These are phyloP conservation scores for Dolichallabes microphthalmus DNA, from an alignment of 2,113 vertebrate genomes.

Conservation along the genomic window DNA sequence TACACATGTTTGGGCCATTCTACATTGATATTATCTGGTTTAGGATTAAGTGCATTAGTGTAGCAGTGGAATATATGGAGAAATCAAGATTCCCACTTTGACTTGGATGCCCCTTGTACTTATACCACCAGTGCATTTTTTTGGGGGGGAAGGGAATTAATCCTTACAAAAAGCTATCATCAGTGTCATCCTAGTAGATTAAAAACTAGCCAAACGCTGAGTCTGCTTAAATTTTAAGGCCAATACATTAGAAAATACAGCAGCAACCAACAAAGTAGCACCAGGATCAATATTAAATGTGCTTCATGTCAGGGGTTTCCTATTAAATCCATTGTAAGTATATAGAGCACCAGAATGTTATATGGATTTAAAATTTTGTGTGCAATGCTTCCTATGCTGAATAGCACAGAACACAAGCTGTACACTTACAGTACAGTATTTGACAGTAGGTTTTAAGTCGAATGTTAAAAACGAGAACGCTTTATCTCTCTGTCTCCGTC, in stretches of 20 bases:
- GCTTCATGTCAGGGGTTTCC: background rate
- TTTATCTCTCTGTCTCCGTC: constrained; percentile 18
- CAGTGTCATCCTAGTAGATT: background rate
- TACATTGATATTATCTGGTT: too few species aligned
- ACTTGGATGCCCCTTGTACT: too few species aligned
- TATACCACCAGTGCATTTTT: too few species aligned
- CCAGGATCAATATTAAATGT: constrained; percentile 1
- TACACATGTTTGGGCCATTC: too few species aligned
- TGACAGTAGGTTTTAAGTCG: background rate
- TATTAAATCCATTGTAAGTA: background rate
- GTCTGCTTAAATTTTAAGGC: background rate
- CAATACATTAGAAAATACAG: background rate
- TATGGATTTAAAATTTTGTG: background rate
- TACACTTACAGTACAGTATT: background rate
- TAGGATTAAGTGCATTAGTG: too few species aligned
- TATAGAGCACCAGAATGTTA: background rate
- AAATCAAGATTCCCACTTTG: too few species aligned
- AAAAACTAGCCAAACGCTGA: background rate
- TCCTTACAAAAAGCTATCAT: background rate
- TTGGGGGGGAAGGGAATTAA: too few species aligned
- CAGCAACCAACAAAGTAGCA: background rate
- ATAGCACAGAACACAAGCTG: background rate
- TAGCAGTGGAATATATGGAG: too few species aligned
- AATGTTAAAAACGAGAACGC: background rate
- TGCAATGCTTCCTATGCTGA: background rate